Base-by-base conservation (phyloP, 1,140 invertebrate genomes). In the Aphelinus atriplicis region DNA sequence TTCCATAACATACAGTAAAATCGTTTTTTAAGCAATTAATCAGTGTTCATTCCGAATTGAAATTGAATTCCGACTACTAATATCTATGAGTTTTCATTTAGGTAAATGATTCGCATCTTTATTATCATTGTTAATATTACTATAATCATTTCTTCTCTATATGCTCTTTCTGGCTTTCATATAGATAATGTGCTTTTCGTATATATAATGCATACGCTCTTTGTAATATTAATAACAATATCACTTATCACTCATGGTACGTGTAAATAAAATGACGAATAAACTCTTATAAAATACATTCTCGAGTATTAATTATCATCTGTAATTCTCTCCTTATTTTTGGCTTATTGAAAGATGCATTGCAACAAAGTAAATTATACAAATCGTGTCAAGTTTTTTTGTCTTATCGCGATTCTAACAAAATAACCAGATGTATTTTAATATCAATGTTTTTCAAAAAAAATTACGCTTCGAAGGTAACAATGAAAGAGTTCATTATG, bases 271-370 rank as follows among this genome's bases (percentile, higher is more conserved):
- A 88, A 86, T 86, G 83, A 86, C 80, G 84, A 86, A 86, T 87
- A 87, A 88, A 87, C 81, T 85, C 82, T 88, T 88, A 88, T 87
- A 88, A 88, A 88, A 88, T 88, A 88, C 86, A 87, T 87, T 87
- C 81, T 86, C 82, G 84, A 88, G 86, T 88, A 87, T 87, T 86
- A 86, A 86, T 86, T 85, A 86, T 88, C 81, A 83, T 85, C 81
- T 83, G 80, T 84, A 78, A 78, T 79, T 71, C 63, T 48, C 73
- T 79, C 79, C 79, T 55, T 76, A 77, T 55, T n/a, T 63, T 74
- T 82, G 46, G 73, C 77, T 82, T 81, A 81, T 77, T 78, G 83
- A 83, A 71, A 10, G n/a, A 73, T 79, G 79, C 78, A 75, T 80
- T 79, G 73, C 80, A 85, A 84, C 79, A 74, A 85, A 86, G 81